phyloP scores from a whole-genome alignment of 2,113 vertebrate species.

The Ornithorhynchus anatinus region DNA sequence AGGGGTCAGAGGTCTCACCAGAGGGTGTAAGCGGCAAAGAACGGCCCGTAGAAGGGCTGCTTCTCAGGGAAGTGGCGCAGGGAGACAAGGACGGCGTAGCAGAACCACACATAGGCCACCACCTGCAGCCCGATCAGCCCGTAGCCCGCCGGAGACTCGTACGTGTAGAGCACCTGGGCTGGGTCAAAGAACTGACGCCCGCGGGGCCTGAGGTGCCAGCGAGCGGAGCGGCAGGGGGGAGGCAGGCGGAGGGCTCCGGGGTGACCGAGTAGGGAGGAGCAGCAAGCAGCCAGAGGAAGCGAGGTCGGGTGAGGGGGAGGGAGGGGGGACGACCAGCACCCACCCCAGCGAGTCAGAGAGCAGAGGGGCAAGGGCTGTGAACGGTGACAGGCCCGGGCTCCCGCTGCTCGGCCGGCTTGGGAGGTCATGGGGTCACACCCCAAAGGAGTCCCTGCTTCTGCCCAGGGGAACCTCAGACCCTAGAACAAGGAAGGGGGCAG shows the following conservation, averaged over 20 bases:
- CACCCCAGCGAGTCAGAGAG: too few relatives aligned
- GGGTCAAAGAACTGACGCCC: constrained; percentile 87
- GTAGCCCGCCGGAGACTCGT: constrained; percentile 89
- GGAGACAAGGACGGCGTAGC: constrained; percentile 86
- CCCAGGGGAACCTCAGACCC: too few relatives aligned
- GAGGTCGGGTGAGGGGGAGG: not conserved
- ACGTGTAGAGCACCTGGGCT: constrained; percentile 88
- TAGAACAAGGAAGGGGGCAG: not conserved
- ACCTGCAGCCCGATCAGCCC: constrained; percentile 89
- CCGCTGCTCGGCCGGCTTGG: too few relatives aligned
- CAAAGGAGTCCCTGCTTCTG: too few relatives aligned
- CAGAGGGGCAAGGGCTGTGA: too few relatives aligned
- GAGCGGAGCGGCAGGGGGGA: too few relatives aligned
- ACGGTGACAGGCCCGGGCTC: too few relatives aligned
- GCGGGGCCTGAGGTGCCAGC: not conserved
- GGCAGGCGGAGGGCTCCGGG: not conserved
- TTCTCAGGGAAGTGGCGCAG: constrained; percentile 90
- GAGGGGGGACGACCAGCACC: too few relatives aligned
- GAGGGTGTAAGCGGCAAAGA: constrained; percentile 90
- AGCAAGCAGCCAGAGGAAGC: not conserved
- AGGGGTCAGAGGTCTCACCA: constrained; percentile 74
- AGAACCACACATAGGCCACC: constrained; percentile 92
- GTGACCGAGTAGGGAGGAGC: not conserved
- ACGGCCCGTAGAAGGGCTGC: constrained; percentile 89
- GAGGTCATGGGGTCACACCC: too few relatives aligned